These are phyloP conservation scores for Tragelaphus oryx DNA, from an alignment of 2,797 vertebrate genomes.

Conservation along the genomic window DNA sequence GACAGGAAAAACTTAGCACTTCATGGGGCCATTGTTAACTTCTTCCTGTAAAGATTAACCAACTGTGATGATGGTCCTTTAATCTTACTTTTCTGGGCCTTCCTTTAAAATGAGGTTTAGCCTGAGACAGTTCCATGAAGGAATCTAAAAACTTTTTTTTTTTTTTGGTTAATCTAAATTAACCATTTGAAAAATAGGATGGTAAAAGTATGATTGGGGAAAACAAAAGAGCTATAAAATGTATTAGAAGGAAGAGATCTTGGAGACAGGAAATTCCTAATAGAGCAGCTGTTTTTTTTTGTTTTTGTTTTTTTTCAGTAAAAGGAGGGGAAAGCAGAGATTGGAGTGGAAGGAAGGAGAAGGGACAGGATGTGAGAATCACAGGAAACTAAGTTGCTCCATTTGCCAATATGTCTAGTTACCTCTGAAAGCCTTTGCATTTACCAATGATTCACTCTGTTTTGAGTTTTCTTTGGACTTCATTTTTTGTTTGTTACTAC, in stretches of 20 bases:
- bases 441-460: not conserved
- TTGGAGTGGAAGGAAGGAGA: not conserved
- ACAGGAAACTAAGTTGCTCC: not conserved
- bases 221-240: not conserved
- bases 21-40: not conserved
- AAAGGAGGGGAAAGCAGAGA: not conserved
- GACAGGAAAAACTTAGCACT: not conserved
- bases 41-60: not conserved
- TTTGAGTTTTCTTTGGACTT: not conserved
- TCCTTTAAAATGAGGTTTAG: not conserved
- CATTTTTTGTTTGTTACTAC: slow-evolving; percentile 20
- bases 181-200: not conserved
- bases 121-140: not conserved
- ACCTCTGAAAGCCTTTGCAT: not conserved
- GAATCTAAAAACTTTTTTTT: not conserved
- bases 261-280: not conserved
- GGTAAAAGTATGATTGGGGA: not conserved
- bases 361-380: not conserved
- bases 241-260: not conserved
- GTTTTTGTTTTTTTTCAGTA: not conserved
- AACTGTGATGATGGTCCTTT: not conserved
- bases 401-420: not conserved
- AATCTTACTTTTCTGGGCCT: not conserved
- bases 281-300: not conserved
- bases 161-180: not conserved